Evolutionary conservation across 2,113 vertebrate species (phyloP).

Genomic region (Fregetta grallaria): DNA sequence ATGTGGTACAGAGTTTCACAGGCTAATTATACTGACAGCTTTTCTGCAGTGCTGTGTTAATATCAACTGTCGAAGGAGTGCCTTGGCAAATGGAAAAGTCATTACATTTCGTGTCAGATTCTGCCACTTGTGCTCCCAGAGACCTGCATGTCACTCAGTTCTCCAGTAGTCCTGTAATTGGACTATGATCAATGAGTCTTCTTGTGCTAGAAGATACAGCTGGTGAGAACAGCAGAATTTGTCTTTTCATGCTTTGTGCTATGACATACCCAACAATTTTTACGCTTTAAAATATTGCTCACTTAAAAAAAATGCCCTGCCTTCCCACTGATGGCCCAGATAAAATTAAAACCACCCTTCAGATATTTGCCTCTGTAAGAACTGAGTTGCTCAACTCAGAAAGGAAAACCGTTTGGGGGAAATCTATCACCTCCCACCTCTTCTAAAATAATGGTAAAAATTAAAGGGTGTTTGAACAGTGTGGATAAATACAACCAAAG

Average conservation of each 20-base stretch:
- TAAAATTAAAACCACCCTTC: not conserved
- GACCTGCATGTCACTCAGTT: not conserved
- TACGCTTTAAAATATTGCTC: not conserved
- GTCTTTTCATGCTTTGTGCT: not conserved
- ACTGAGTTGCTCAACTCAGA: not conserved
- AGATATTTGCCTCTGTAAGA: not conserved
- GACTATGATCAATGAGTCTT: not conserved
- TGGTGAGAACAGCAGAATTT: not conserved
- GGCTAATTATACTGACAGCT: not conserved
- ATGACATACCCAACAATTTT: not conserved
- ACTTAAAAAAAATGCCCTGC: not conserved
- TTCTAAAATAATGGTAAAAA: not conserved
- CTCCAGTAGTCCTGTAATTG: not conserved
- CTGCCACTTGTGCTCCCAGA: slow-evolving; percentile 8
- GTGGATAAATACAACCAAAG: not conserved
- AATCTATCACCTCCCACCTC: not conserved
- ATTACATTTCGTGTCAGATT: not conserved
- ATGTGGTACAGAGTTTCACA: not conserved
- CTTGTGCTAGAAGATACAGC: not conserved
- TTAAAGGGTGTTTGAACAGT: not conserved
- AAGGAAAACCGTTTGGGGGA: not conserved
- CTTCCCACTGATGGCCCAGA: not conserved
- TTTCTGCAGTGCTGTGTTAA: not conserved
- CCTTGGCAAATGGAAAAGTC: slow-evolving; percentile 14
- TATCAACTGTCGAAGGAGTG: not conserved